Evolutionary conservation across 2,888 invertebrate species (phyloP).

Genomic region (Parelbella ahira): DNA sequence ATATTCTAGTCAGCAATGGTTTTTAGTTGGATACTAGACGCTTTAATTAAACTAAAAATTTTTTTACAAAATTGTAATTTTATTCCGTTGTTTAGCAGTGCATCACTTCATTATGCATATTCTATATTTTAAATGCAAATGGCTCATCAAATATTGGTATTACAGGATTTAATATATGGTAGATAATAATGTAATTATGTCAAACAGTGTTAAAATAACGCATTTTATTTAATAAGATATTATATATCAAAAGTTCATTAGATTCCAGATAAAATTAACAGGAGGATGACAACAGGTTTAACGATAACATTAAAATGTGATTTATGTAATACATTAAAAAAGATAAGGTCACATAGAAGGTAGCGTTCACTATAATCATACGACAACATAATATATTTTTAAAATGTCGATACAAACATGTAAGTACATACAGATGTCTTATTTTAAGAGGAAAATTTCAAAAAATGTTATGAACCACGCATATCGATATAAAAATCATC

Average conservation of each 20-base stretch:
- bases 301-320: conserved; percentile 22
- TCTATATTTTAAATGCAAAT: conserved; percentile 15
- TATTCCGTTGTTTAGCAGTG: no score
- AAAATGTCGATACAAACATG: conserved; percentile 14
- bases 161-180: conserved; percentile 1
- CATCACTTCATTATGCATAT: no score
- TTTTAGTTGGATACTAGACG: no score
- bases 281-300: conserved; percentile 14
- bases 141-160: conserved; percentile 9
- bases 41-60: no score
- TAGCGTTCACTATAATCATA: conserved; percentile 4
- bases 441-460: conserved; percentile 21
- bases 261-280: conserved; percentile 21
- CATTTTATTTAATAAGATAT: conserved; percentile 13
- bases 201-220: conserved; percentile 5
- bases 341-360: neutral
- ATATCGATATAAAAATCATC: conserved; percentile 20
- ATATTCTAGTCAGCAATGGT: no score
- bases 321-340: conserved; percentile 10
- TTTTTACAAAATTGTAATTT: no score
- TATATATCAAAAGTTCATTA: conserved; percentile 12
- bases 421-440: conserved; percentile 6
- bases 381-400: neutral
- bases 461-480: conserved; percentile 21
- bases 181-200: no score